These are phyloP conservation scores for Zelleria hepariella DNA, from an alignment of 2,888 invertebrate genomes.

Conservation along the genomic window DNA sequence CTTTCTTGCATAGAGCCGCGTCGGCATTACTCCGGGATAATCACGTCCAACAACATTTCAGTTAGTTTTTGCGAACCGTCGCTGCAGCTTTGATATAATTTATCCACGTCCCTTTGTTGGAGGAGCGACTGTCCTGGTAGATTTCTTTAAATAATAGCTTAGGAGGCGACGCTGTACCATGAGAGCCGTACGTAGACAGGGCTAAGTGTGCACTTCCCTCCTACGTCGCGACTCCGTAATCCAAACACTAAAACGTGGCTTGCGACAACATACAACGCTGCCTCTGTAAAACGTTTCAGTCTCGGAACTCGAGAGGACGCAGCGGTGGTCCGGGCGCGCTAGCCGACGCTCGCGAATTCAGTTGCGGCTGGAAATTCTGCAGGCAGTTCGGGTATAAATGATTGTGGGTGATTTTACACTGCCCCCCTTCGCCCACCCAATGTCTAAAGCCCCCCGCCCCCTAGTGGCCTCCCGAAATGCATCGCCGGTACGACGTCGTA, in stretches of 20 bases:
- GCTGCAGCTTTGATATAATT: slow-evolving; percentile 8
- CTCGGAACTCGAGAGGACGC: slow-evolving; percentile 6
- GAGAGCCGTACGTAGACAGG: slow-evolving; percentile 27
- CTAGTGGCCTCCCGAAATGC: slow-evolving; percentile 50
- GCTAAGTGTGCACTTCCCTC: slow-evolving; percentile 30
- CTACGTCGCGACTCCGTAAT: slow-evolving; percentile 29
- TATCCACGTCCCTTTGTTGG: slow-evolving; percentile 9
- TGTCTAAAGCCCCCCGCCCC: slow-evolving; percentile 43
- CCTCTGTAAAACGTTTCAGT: neutral
- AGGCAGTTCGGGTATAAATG: slow-evolving; percentile 72
- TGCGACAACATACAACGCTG: slow-evolving; percentile 14
- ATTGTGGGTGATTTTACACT: slow-evolving; percentile 69
- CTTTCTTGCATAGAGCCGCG: neutral
- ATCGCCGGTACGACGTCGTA: slow-evolving; percentile 54
- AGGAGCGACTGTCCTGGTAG: slow-evolving; percentile 10
- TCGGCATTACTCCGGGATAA: neutral
- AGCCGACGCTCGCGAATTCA: slow-evolving; percentile 38
- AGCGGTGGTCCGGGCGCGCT: slow-evolving; percentile 25
- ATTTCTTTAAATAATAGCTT: slow-evolving; percentile 17
- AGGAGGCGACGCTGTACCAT: slow-evolving; percentile 24
- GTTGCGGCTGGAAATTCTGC: slow-evolving; percentile 66
- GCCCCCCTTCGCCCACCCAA: slow-evolving; percentile 44
- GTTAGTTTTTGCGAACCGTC: slow-evolving; percentile 1
- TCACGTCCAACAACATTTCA: neutral
- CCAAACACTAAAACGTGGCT: slow-evolving; percentile 18